Evolutionary conservation across 2,888 invertebrate species (phyloP).

Genomic region (Tipula confusa): DNA sequence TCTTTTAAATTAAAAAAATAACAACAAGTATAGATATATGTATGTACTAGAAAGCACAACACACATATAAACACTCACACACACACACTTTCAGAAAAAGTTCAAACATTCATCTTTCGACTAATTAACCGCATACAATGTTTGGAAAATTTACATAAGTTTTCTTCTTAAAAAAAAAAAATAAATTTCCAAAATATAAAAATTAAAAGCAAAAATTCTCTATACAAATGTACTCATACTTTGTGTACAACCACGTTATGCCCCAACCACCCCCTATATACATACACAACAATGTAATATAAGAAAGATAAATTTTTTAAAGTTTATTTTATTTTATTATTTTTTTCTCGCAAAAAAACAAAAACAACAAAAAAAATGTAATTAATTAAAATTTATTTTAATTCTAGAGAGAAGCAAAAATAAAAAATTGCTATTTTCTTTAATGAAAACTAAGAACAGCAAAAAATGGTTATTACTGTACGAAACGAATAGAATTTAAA

Average conservation of each 20-base stretch:
- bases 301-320: slow-evolving; percentile 25
- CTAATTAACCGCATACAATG: slow-evolving; percentile 35
- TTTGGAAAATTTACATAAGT: slow-evolving; percentile 30
- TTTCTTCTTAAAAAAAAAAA: too few species aligned
- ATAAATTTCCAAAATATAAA: not conserved
- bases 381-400: slow-evolving; percentile 30
- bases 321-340: not conserved
- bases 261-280: not conserved
- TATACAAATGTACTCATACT: not conserved
- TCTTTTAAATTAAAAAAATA: not conserved
- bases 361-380: slow-evolving; percentile 28
- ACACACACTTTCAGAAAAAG: too few species aligned
- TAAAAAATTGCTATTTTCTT: not conserved
- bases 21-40: not conserved
- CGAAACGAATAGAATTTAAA: not conserved
- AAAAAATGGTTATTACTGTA: not conserved
- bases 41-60: not conserved
- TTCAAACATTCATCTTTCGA: slow-evolving; percentile 34
- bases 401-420: not conserved
- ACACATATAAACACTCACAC: too few species aligned
- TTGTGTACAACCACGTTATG: not conserved
- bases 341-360: not conserved
- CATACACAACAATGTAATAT: not conserved
- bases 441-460: not conserved
- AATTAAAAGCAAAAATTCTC: not conserved